phyloP scores from a whole-genome alignment of 2,888 invertebrate genomes.

The Tiliacea citrago region DNA sequence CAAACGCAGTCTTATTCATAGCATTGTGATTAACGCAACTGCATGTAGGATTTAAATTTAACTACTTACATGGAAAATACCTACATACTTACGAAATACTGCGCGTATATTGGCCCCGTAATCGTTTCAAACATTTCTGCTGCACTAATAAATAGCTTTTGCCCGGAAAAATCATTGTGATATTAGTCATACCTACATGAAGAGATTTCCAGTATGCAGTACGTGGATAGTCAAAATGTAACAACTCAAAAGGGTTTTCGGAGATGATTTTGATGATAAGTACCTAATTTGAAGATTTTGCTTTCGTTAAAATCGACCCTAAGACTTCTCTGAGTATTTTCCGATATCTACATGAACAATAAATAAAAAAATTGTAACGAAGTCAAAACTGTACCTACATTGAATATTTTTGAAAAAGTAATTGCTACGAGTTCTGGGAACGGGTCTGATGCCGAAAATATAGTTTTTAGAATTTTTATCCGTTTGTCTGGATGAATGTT shows the following conservation, averaged over 20 bases:
- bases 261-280: neutral
- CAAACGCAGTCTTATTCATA: constrained; percentile 1
- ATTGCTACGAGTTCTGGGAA: neutral
- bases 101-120: neutral
- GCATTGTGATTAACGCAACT: neutral
- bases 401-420: neutral
- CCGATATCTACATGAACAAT: neutral
- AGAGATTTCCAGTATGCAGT: neutral
- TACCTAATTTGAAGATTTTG: too few species aligned
- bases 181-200: too few species aligned
- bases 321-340: neutral
- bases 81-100: constrained; percentile 3
- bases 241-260: neutral
- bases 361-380: neutral
- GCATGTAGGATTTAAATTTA: constrained; percentile 14
- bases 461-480: neutral
- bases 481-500: too few species aligned
- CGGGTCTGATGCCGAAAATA: neutral
- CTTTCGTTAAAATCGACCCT: neutral
- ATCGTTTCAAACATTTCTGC: constrained; percentile 5
- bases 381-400: neutral
- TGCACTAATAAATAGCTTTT: neutral
- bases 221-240: neutral
- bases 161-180: neutral
- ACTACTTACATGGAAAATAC: neutral